These are phyloP conservation scores for silkworm (Bombyx mori) DNA, from an alignment of 1,140 invertebrate species.

Conservation along the genomic window ASM3026992v2 NC_085116.1:7081001-7081500, in stretches of 20 bases:
- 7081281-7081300: conserved; percentile 60
- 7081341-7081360: conserved; percentile 54
- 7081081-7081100: no score
- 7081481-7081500: not conserved
- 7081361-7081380: conserved; percentile 30
- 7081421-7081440: conserved; percentile 48
- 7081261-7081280: conserved; percentile 37
- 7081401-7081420: conserved; percentile 58
- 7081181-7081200: no score
- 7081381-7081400: conserved; percentile 51
- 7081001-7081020: no score
- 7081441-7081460: conserved; percentile 50
- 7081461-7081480: conserved; percentile 36
- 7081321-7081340: conserved; percentile 50
- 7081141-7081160: no score
- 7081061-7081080: no score
- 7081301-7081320: conserved; percentile 53
- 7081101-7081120: no score
- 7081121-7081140: no score
- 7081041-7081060: no score
- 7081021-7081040: no score
- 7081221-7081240: conserved; percentile 26
- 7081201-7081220: conserved; percentile 5
- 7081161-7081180: no score
- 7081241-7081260: conserved; percentile 26